Evolutionary conservation across 1,140 invertebrate genomes (phyloP), one percentile per base, ranked within the genome.

Genomic region (Magallana angulata): DNA sequence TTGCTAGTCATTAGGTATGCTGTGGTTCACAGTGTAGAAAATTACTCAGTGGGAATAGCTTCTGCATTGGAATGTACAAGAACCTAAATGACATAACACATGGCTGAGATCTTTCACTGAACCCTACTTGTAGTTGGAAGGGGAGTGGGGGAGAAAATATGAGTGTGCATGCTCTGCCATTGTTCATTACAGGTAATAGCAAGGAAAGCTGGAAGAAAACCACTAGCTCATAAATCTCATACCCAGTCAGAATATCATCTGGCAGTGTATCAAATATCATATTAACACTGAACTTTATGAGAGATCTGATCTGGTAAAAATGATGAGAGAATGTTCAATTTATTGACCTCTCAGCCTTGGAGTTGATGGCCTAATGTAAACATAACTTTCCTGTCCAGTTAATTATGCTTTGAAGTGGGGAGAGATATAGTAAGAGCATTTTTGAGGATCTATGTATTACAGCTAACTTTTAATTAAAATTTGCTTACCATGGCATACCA

Each of bases 231-330:
- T 76, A 76, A 48, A 12, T 62, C 14, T 62, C 60, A 62, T 62
- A 62, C 68, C 11, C 68, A 76, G 68, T 48, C 36, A 48, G 36
- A 48, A 30, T 76, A 76, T 76, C 36, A 8, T 76, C 24, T 76
- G 68, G 68, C 68, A 76, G 68, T 76, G 24, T 24, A 76, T 76
- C 68, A 76, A 24, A 76, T 76, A 76, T 76, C 68, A 36, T 76
- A 76, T 76, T 76, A 76, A 76, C 24, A 76, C 36, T 5, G 9
- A 71, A 24, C 4, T 64, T 64, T 30, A 76, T 36, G 68, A 76
- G 68, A 76, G 36, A 76, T 76, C 68, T n/a, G n/a, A n/a, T 36
- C 18, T 36, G 24, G 24, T 76, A 8, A 12, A 30, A 12, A 76
- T 30, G 11, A 48, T 7, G 8, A 30, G 24, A 4, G 18, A 36